Conservation (phyloP, 2,797 vertebrate species). For the Hippopotamyrus pictus region DNA sequence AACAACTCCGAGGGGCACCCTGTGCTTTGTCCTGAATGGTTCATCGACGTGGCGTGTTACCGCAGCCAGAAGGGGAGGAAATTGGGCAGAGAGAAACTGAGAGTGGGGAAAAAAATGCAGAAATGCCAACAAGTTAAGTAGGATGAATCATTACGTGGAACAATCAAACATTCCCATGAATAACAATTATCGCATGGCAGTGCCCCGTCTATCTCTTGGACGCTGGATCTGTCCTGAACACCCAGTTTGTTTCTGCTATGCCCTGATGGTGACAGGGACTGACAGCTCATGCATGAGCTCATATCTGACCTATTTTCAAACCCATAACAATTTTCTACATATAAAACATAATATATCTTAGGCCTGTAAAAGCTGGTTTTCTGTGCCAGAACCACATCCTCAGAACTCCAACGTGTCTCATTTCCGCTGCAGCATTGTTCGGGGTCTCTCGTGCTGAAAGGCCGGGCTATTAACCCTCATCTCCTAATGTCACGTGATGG, state of each 20-base stretch:
- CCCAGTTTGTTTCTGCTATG: conserved; percentile 28
- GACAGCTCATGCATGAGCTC: conserved; percentile 39
- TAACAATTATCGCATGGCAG: conserved; percentile 35
- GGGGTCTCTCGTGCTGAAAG: conserved; percentile 31
- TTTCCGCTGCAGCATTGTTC: conserved; percentile 26
- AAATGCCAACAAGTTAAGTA: conserved; percentile 43
- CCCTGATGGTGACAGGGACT: conserved; percentile 33
- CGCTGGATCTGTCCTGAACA: conserved; percentile 29
- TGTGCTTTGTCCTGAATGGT: conserved; percentile 39
- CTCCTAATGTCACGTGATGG: background rate
- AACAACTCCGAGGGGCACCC: conserved; percentile 12
- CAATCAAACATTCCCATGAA: conserved; percentile 44
- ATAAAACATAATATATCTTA: conserved; percentile 39
- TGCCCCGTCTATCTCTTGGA: conserved; percentile 29
- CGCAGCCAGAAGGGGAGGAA: conserved; percentile 45
- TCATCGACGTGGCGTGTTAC: conserved; percentile 44
- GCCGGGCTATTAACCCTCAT: background rate
- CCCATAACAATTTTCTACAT: conserved; percentile 37
- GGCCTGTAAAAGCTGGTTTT: conserved; percentile 28
- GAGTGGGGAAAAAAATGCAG: background rate
- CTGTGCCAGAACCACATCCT: conserved; percentile 35
- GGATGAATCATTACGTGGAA: conserved; percentile 46
- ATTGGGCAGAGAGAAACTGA: conserved; percentile 34
- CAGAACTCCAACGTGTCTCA: conserved; percentile 34
- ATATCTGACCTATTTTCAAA: conserved; percentile 53